Evolutionary conservation across 2,113 vertebrate species (phyloP).

Genomic region (Labrus mixtus): DNA sequence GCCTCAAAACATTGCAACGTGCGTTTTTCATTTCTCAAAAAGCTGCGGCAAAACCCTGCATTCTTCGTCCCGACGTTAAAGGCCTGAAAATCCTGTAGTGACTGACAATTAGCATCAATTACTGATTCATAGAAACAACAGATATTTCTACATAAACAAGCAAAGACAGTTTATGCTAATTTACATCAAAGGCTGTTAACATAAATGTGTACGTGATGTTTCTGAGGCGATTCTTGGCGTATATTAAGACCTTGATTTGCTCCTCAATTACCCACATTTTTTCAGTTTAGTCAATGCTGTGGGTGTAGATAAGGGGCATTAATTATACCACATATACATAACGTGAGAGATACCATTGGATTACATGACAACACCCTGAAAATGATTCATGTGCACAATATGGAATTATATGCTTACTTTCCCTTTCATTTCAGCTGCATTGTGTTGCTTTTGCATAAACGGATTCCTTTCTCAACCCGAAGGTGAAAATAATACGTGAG

Average conservation of each 20-base stretch:
- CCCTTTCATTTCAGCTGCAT: conserved; percentile 51
- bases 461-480: conserved; percentile 59
- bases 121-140: background rate
- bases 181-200: conserved; percentile 10
- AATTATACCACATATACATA: conserved; percentile 51
- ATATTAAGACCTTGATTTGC: conserved; percentile 31
- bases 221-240: conserved; percentile 7
- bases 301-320: conserved; percentile 34
- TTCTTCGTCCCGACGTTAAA: background rate
- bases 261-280: conserved; percentile 34
- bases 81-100: background rate
- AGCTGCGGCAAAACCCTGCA: too few species aligned
- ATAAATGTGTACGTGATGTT: background rate
- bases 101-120: background rate
- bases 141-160: background rate
- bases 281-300: conserved; percentile 20
- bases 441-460: conserved; percentile 67
- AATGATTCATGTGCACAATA: conserved; percentile 57
- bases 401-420: conserved; percentile 53
- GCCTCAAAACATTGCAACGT: too few species aligned
- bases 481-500: conserved; percentile 63
- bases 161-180: background rate
- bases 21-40: too few species aligned
- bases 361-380: conserved; percentile 29
- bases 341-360: conserved; percentile 33